These are phyloP conservation scores for Promerops cafer DNA, from an alignment of 2,113 vertebrate species.

Conservation along the genomic window DNA sequence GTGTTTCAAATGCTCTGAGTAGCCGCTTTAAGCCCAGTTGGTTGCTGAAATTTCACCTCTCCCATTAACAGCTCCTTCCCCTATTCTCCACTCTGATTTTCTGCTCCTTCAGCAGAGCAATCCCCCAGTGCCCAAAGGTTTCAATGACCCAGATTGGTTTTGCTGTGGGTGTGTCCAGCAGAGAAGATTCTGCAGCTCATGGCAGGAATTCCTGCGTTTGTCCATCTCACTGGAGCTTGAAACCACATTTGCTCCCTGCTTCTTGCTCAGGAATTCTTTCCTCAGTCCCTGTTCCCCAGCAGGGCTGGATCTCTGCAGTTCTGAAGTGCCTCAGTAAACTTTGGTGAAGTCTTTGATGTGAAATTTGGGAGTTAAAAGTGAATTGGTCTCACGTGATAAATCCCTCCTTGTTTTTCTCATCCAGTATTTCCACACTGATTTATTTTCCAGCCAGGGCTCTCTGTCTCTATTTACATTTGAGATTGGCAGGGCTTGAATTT, in stretches of 20 bases:
- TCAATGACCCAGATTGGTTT: background rate
- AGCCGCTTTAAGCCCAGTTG: background rate
- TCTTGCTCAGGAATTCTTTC: background rate
- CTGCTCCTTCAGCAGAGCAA: background rate
- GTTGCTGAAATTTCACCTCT: background rate
- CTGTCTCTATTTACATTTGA: background rate
- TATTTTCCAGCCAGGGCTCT: background rate
- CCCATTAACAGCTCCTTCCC: background rate
- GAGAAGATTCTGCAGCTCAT: background rate
- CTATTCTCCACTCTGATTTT: background rate
- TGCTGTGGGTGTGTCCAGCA: background rate
- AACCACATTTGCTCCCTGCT: background rate
- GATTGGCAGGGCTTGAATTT: background rate
- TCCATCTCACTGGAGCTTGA: background rate
- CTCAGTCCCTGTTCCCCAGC: background rate
- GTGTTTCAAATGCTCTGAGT: background rate
- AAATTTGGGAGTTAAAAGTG: background rate
- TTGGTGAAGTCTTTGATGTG: background rate
- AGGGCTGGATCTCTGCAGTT: background rate
- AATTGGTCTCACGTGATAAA: fast-evolving
- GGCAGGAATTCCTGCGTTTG: background rate
- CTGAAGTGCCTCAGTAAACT: background rate
- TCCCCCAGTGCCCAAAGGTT: background rate
- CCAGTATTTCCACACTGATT: background rate
- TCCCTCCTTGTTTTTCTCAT: background rate